A percentile compares a stretch with the other conserved stretches of the same genome.
Evolutionary conservation across 1,140 invertebrate species (phyloP).

Genomic region (Heterodera schachtii): DNA sequence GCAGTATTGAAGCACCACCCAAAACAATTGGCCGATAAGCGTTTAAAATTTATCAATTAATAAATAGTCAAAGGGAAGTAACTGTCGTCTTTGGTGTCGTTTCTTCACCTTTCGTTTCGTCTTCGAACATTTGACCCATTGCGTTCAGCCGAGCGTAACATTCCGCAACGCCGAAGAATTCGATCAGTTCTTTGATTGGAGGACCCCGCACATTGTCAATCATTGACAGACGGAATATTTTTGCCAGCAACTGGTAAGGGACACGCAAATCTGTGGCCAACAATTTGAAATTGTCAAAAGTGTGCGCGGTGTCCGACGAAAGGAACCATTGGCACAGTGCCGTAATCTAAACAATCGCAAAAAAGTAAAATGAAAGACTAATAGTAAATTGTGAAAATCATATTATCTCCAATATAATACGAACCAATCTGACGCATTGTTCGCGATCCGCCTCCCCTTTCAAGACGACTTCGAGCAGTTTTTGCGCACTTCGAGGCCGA

Average conservation of each 20-base stretch:
- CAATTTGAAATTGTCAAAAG: constrained; percentile 25
- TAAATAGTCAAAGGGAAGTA: too few relatives aligned
- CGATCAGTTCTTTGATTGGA: constrained; percentile 46
- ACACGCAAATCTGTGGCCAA: constrained; percentile 29
- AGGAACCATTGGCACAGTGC: not conserved
- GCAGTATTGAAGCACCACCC: too few relatives aligned
- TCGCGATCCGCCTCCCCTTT: not conserved
- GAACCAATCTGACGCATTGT: not conserved
- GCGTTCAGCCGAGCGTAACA: not conserved
- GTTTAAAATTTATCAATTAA: too few relatives aligned
- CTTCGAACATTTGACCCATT: not conserved
- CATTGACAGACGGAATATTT: constrained; percentile 46
- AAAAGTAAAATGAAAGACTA: constrained; percentile 9
- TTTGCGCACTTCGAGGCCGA: constrained; percentile 24
- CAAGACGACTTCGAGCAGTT: constrained; percentile 23
- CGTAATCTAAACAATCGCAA: constrained; percentile 5
- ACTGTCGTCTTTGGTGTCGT: too few relatives aligned
- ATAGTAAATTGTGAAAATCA: not conserved
- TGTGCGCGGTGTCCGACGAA: constrained; percentile 15
- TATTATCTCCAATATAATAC: constrained; percentile 19
- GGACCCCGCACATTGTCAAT: constrained; percentile 52
- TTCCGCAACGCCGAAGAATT: constrained; percentile 47
- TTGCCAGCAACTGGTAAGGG: constrained; percentile 31
- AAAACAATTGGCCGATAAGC: too few relatives aligned
- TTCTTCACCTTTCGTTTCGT: too few relatives aligned